Base-by-base conservation (phyloP, 1,140 invertebrate genomes). In the Theocolax elegans region DNA sequence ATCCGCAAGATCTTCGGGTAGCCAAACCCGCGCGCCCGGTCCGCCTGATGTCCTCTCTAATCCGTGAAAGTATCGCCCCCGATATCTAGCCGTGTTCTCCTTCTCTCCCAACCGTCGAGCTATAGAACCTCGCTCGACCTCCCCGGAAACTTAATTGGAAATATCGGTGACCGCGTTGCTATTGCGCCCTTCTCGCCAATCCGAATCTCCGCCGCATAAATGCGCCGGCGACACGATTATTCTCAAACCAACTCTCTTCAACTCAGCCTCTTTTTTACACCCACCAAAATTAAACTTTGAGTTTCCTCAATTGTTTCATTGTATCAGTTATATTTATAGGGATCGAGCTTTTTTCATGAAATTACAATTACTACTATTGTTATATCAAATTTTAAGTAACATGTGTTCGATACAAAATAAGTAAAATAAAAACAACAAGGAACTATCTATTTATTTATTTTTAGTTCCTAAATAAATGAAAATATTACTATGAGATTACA, bases 61-160 rank as follows among this genome's bases (percentile, higher is more conserved):
- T 79, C 78, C 75, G 49, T 63, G 58, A 75, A 80, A 80, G 74
- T 78, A 76, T 76, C 72, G 65, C 54, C 46, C 65, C 60, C 59
- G 59, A 70, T 71, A 75, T 64, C 63, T 56, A 42, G 58, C 19
- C 40, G 56, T 35, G 48, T 15, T 19, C 40, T n/a, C 42, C 10
- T 35, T 21, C 29, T 54, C 51, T 35, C 27, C n/a, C 19, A 29
- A 8, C 19, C n/a, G 42, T 10, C 40, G 23, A 8, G 3, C 40
- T 27, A 31, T 7, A 31, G 9, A 15, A 15, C 40, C 51, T 49
- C 21, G 35, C 8, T 54, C 21, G 29, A 12, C 29, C 29, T 6
- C 13, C 49, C 59, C 56, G 66, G 74, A 79, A 79, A 74, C 77
- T 81, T 79, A 79, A 81, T 81, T 80, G 75, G 77, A 80, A 79